phyloP scores from a whole-genome alignment of 2,113 vertebrate species.

The Zeus faber region DNA sequence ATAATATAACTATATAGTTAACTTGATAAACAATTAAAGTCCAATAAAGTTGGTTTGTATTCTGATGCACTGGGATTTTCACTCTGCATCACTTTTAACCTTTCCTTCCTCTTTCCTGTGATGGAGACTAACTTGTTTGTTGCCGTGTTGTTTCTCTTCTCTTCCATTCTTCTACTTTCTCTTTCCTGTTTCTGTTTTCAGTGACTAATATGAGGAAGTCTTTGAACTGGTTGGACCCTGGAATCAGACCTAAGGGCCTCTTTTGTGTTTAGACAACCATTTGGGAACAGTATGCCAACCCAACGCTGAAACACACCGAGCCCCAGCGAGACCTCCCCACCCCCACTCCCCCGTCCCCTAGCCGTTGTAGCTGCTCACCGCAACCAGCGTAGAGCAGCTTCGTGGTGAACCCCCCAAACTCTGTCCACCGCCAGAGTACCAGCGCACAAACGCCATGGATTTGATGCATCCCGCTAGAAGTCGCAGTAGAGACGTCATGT shows the following conservation, averaged over 20 bases:
- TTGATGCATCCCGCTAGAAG: conserved; percentile 44
- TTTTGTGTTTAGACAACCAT: conserved; percentile 42
- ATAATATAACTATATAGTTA: too few relatives aligned
- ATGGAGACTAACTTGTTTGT: too few relatives aligned
- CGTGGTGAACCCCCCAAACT: conserved; percentile 25
- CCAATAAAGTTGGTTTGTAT: too few relatives aligned
- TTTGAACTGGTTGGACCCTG: conserved; percentile 62
- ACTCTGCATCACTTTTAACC: too few relatives aligned
- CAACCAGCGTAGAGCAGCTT: conserved; percentile 22
- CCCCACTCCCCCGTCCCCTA: conserved; percentile 46
- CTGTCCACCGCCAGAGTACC: conserved; percentile 32
- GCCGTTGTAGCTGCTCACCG: conserved; percentile 26
- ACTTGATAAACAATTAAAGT: too few relatives aligned
- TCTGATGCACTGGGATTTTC: too few relatives aligned
- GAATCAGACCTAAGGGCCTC: conserved; percentile 52
- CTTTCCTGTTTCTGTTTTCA: conserved; percentile 41
- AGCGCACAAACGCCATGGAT: conserved; percentile 60
- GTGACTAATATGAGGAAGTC: conserved; percentile 77
- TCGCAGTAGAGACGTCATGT: conserved; percentile 25
- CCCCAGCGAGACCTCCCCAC: conserved; percentile 1
- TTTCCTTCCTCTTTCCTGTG: too few relatives aligned
- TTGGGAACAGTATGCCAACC: conserved; percentile 58
- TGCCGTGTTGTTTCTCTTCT: too few relatives aligned
- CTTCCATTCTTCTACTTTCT: not conserved
- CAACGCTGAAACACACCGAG: conserved; percentile 49